These are phyloP conservation scores for Linnaemya vulpina DNA, from an alignment of 2,888 invertebrate genomes.

Conservation along the genomic window DNA sequence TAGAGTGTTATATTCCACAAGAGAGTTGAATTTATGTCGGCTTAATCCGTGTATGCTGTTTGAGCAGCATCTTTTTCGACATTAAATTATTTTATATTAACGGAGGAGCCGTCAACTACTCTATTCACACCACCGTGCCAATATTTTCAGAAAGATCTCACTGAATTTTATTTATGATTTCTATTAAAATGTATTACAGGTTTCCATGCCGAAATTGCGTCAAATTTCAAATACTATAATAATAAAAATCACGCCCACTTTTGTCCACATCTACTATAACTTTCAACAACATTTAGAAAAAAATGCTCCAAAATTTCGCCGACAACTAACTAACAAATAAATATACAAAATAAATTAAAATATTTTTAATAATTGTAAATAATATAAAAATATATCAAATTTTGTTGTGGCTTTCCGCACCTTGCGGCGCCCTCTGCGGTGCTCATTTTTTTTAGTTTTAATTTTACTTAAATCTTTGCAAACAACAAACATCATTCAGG, in stretches of 20 bases:
- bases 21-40: not conserved
- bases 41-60: no score
- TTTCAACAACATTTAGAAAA: slow-evolving; percentile 36
- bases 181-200: not conserved
- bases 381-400: not conserved
- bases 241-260: slow-evolving; percentile 47
- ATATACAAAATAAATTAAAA: slow-evolving; percentile 32
- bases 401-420: slow-evolving; percentile 41
- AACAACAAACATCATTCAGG: slow-evolving; percentile 41
- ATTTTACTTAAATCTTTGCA: slow-evolving; percentile 50
- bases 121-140: slow-evolving; percentile 22
- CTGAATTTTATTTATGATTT: not conserved
- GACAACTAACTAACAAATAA: slow-evolving; percentile 28
- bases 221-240: slow-evolving; percentile 9
- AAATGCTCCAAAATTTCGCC: slow-evolving; percentile 11
- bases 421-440: slow-evolving; percentile 35
- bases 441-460: slow-evolving; percentile 13
- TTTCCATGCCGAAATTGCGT: slow-evolving; percentile 2
- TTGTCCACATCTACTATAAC: slow-evolving; percentile 27
- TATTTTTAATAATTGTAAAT: slow-evolving; percentile 6
- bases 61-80: no score
- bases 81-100: no score
- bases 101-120: not conserved
- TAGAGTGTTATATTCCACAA: no score
- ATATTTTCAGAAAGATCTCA: not conserved